Evolutionary conservation across 2,113 vertebrate genomes (phyloP), one percentile per base, ranked within the genome.

Genomic region (Scophthalmus maximus): DNA sequence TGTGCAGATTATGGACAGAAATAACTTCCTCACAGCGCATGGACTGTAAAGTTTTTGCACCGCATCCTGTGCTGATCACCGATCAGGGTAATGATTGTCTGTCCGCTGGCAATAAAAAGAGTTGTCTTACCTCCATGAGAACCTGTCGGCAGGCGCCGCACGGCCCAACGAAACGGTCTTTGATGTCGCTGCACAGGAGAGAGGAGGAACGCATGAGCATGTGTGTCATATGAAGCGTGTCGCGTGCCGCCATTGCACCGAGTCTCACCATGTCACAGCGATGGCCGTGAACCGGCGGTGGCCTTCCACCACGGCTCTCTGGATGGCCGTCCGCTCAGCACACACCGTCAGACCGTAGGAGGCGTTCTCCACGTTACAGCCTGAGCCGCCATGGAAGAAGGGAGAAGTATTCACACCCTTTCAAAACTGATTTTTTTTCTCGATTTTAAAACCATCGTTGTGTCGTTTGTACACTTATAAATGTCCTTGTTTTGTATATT

Each of bases 321-420:
- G 96, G 76, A 98, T 91, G 18, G 96, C 97, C 0, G 91, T 87
- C 2, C 96, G 91, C 79, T 99, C 97, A 0, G 97, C 97, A 0
- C 97, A 99, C 52, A 93, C 14, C 0, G 95, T 95, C 80, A 98
- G 90, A 0, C 94, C 90, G 26, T 93, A 94, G 65, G 92, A 94
- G 32, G 95, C 95, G 0, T 98, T 99, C 85, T 99, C 97, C 63
- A 99, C 85, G 0, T 98, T 98, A 84, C 97, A 98, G n/a, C 97
- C 97, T 99, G 85, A 12, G 29, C 72, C 9, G 25, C 32, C 2
- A 61, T 3, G 11, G 6, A 7, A 57, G 11, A 6, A 59, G 26
- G 30, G 17, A 52, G 14, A 17, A 17, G 18, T 12, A 20, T 18
- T 61, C 26, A 30, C 12, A 57, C n/a, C 23, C 0, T 57, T 32